These are phyloP conservation scores for Macrosoma leucophasiata DNA, from an alignment of 2,888 invertebrate species.

Conservation along the genomic window DNA sequence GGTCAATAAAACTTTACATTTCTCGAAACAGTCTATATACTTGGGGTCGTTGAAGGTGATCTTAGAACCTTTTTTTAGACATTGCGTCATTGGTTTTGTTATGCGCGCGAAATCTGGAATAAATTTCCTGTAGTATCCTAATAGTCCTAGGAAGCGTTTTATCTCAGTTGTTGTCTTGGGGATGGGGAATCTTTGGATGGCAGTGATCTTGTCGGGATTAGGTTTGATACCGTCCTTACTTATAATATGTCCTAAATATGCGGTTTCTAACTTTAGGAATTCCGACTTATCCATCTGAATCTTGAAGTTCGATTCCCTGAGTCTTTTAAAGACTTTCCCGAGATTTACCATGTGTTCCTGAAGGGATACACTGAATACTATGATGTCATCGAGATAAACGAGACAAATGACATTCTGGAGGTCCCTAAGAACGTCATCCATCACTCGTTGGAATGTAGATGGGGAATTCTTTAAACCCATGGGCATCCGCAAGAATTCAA, in stretches of 20 bases:
- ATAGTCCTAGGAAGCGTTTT: too few species aligned
- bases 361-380: constrained; percentile 1
- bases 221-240: constrained; percentile 26
- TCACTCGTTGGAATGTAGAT: constrained; percentile 1
- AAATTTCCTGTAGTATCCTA: too few species aligned
- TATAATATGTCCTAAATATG: constrained; percentile 23
- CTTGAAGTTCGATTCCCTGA: too few species aligned
- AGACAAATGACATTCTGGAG: background rate
- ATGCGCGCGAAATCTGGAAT: constrained; percentile 2
- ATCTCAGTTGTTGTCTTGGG: too few species aligned
- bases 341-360: too few species aligned
- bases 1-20: background rate
- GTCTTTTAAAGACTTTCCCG: too few species aligned
- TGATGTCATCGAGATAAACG: constrained; percentile 3
- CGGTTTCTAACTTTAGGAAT: constrained; percentile 14
- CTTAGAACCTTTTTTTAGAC: background rate
- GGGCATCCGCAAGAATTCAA: too few species aligned
- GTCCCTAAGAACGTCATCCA: constrained; percentile 1
- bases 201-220: constrained; percentile 25
- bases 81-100: constrained; percentile 2
- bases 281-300: constrained; percentile 9
- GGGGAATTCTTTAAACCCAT: too few species aligned
- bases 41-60: constrained; percentile 1
- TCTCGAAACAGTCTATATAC: constrained; percentile 1
- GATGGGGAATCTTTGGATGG: too few species aligned